Conservation (phyloP, 2,888 invertebrate genomes). For the Callinectes sapidus region DNA sequence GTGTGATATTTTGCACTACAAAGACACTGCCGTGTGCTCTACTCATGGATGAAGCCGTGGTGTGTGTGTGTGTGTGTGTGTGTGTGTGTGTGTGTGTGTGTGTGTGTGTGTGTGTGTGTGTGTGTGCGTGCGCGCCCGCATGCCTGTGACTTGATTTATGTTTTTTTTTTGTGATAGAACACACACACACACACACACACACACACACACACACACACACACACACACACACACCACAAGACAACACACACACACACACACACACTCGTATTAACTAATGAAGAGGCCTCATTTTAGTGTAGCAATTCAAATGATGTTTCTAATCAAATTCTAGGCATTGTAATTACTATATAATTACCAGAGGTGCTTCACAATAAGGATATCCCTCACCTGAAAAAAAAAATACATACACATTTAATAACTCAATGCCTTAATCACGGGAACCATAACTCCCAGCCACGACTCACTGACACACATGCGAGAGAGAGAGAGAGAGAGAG, state of each 20-base stretch:
- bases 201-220: constrained; percentile 7
- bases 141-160: neutral
- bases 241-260: neutral
- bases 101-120: constrained; percentile 17
- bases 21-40: neutral
- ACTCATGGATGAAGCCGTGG: neutral
- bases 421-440: neutral
- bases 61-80: constrained; percentile 20
- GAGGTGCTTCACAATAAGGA: neutral
- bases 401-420: too few species aligned
- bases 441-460: neutral
- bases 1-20: neutral
- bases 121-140: neutral
- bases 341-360: neutral
- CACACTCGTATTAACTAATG: neutral
- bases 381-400: neutral
- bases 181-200: neutral
- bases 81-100: constrained; percentile 13
- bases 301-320: neutral
- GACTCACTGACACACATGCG: neutral
- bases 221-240: too few species aligned
- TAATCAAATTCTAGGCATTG: neutral
- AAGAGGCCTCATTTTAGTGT: neutral
- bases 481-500: neutral
- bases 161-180: neutral